Evolutionary conservation across 2,888 invertebrate species (phyloP), one percentile per base, ranked within the genome.

Genomic region (Loripinus fragilis): DNA sequence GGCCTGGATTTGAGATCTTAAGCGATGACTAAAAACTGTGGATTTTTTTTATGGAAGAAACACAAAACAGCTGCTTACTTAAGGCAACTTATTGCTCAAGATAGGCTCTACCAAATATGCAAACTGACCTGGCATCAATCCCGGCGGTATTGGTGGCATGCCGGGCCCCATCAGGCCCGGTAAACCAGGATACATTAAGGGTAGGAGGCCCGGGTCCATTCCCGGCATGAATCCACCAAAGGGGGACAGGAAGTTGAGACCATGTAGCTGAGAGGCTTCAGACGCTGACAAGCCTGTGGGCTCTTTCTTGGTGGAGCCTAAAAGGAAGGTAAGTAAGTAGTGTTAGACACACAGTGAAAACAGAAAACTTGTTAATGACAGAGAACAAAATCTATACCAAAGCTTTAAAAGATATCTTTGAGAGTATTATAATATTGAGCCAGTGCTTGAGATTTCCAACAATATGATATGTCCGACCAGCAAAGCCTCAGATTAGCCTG

Each of bases 141-240:
- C 95, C 80, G 95, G 95, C 88, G 95, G 95, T 90, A 95, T 94
- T 91, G 95, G 95, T 88, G 92, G 91, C 81, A 91, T 87, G 15
- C 87, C 92, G n/a, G 93, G 92, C 67, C 92, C 91, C 23, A 94
- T 92, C 79, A 94, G 89, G 67, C 93, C 92, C 12, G 94, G 93
- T 76, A 94, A 89, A 45, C 93, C 94, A 20, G 94, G 91, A 86
- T 93, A 94, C 93, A 94, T 93, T 88, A 92, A 93, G 68, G 94
- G 92, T 82, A 94, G 85, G 86, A 94, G 89, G 50, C 90, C 89
- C 23, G 92, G 88, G 76, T 91, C 92, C 77, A 91, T 83, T 64
- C 90, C 88, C 3, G 90, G 91, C 74, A 90, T 78, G 80, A 90
- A 85, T 7, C 89, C 88, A 30, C 90, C 90, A 71, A 91, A 89